Evolutionary conservation across 2,888 invertebrate species (phyloP), one percentile per base, ranked within the genome.

Genomic region (Andrena praecox): DNA sequence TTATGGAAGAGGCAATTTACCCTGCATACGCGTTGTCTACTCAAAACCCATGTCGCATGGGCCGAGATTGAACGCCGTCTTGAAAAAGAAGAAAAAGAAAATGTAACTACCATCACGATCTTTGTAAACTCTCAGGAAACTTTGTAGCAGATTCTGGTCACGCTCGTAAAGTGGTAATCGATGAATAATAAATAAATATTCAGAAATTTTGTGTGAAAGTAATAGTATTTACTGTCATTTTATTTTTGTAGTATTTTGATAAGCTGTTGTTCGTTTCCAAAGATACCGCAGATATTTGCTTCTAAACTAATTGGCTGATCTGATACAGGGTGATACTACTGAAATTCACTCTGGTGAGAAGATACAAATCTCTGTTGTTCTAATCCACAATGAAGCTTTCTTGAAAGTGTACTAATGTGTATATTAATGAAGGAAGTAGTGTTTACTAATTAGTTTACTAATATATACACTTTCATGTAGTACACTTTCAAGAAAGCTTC

Each of bases 1-100:
- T 60, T 72, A 74, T 60, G 69, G 64, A 80, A 54, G 67, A 78
- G 77, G 85, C 85, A 87, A 87, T 87, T 87, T 87, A 76, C 80
- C 77, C 75, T 77, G 82, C 71, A 79, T 71, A 69, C 80, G 56
- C 74, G 62, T 59, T 66, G 67, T 63, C 76, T 67, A 63, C 63
- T 42, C n/a, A 50, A 60, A 71, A 20, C 16, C 12, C 33, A 52
- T 56, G 63, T 80, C 74, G 12, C 62, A 8, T 2, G 31, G 24
- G 50, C 16, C 35, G 69, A 76, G 70, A 82, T 74, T 79, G 73
- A 73, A 73, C 52, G 59, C 27, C 50, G 33, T 73, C 52, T 60
- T 8, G 16, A 35, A 16, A 35, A 27, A 52, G 56, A 27, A 20
- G 16, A 42, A 33, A 4, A 20, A 42, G 31, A 35, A 76, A 35